Evolutionary conservation across 2,113 vertebrate species (phyloP).

Genomic region (Casuarius casuarius): DNA sequence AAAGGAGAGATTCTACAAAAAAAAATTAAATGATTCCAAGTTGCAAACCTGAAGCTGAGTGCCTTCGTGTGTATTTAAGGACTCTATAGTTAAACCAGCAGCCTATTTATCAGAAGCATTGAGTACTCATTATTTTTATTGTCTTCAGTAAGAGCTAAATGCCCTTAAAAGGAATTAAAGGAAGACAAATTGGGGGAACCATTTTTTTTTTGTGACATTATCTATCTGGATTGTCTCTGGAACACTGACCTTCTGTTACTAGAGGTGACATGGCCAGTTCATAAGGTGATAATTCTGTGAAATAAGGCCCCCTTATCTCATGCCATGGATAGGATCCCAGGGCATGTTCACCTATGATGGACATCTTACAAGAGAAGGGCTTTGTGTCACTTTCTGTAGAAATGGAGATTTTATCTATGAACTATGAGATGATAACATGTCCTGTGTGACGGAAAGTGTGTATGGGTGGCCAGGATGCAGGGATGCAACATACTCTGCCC

Average conservation of each 20-base stretch:
- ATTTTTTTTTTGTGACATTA: not conserved
- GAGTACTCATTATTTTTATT: not conserved
- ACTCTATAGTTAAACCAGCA: not conserved
- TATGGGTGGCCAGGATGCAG: not conserved
- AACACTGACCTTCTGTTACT: not conserved
- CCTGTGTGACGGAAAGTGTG: not conserved
- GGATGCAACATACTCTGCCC: not conserved
- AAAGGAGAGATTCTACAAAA: not conserved
- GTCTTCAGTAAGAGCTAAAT: not conserved
- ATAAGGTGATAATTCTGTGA: too few relatives aligned
- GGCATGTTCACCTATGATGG: not conserved
- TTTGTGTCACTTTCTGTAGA: not conserved
- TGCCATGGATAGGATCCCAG: not conserved
- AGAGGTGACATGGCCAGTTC: not conserved
- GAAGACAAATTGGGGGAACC: not conserved
- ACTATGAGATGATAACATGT: not conserved
- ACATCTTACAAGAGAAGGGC: not conserved
- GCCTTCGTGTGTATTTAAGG: not conserved
- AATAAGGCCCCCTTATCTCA: not conserved
- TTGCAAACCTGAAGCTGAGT: not conserved
- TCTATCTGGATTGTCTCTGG: not conserved
- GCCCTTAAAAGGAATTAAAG: not conserved
- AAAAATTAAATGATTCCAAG: not conserved
- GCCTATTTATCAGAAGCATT: not conserved
- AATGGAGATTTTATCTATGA: not conserved